Conservation (phyloP, 2,888 invertebrate species). For the Thysanoteuthis rhombus region DNA sequence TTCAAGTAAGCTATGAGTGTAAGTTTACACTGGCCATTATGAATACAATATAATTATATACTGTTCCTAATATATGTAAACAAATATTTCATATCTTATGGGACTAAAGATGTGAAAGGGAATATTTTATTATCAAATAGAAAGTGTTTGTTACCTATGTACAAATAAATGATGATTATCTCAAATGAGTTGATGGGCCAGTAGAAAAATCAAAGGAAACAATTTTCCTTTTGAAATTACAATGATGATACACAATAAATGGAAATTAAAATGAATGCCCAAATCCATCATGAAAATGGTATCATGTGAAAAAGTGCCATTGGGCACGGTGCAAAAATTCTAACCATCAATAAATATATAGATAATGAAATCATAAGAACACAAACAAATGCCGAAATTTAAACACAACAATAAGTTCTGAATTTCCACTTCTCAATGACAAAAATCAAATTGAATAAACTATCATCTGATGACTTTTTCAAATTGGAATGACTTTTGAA, state of each 20-base stretch:
- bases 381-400: neutral
- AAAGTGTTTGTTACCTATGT: neutral
- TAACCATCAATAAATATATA: neutral
- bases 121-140: neutral
- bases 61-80: too few relatives aligned
- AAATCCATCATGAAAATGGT: neutral
- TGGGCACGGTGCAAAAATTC: neutral
- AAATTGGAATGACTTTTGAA: neutral
- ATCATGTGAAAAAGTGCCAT: neutral
- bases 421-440: neutral
- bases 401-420: neutral
- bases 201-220: neutral
- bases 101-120: neutral
- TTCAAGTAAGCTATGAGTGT: too few relatives aligned
- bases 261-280: neutral
- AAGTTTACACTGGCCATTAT: too few relatives aligned
- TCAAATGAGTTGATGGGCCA: neutral
- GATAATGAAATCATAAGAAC: neutral
- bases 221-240: neutral
- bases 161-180: neutral
- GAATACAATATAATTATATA: too few relatives aligned
- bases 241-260: neutral
- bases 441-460: neutral
- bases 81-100: neutral
- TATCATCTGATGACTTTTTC: neutral